Conservation (phyloP, 2,113 vertebrate genomes). For the Periophthalmus modestus region DNA sequence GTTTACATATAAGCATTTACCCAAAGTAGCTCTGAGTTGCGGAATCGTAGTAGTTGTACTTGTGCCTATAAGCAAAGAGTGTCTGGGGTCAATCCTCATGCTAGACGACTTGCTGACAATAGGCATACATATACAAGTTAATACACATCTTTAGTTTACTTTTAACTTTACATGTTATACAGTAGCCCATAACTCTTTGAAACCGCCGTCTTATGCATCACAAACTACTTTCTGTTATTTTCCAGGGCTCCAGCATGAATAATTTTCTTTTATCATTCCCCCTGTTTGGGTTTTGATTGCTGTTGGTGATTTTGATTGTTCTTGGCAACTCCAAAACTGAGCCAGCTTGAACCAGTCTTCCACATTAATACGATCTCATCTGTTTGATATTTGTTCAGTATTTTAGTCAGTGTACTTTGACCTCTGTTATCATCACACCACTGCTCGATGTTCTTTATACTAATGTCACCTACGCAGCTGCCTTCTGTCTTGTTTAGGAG, state of each 20-base stretch:
- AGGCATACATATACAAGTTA: neutral
- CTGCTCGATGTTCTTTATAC: neutral
- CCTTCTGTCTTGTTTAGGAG: neutral
- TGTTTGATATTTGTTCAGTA: neutral
- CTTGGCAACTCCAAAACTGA: slow-evolving; percentile 19
- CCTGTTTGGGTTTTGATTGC: neutral
- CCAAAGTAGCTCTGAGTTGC: neutral
- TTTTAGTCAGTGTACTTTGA: slow-evolving; percentile 1
- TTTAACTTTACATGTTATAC: neutral
- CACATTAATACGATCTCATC: slow-evolving; percentile 9
- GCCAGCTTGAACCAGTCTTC: slow-evolving; percentile 20
- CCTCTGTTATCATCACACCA: neutral
- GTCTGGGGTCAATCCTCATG: neutral
- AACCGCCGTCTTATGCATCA: neutral
- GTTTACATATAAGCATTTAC: neutral
- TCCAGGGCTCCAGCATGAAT: neutral
- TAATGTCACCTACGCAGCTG: neutral
- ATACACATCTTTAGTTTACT: neutral
- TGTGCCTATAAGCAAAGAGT: neutral
- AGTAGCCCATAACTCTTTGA: neutral
- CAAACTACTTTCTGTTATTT: neutral
- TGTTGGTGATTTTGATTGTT: slow-evolving; percentile 20
- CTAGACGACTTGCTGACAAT: neutral
- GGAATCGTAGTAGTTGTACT: no score
- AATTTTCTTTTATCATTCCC: slow-evolving; percentile 2